Conservation (phyloP, 35 echinoderm and acorn worm genomes). For the Nesometra sesokonis region DNA sequence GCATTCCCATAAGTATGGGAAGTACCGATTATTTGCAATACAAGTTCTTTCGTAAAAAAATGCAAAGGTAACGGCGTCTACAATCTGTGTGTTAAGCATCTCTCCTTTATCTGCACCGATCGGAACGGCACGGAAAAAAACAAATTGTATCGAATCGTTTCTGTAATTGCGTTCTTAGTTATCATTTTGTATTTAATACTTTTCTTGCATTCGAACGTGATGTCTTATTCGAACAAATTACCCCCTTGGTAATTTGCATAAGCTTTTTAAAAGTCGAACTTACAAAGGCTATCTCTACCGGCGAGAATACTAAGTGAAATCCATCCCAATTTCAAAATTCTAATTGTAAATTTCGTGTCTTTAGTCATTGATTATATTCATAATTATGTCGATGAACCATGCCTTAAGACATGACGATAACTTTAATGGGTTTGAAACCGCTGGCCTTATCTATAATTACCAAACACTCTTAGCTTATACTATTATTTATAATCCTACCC, state of each 20-base stretch:
- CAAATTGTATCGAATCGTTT: neutral
- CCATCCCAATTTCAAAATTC: no score
- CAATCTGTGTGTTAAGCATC: neutral
- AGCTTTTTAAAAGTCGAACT: neutral
- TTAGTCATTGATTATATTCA: no score
- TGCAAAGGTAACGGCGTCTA: neutral
- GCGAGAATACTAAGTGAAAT: neutral
- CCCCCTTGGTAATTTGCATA: neutral
- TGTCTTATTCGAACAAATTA: neutral
- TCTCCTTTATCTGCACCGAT: neutral
- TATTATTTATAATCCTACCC: no score
- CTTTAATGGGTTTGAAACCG: no score
- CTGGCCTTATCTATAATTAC: no score
- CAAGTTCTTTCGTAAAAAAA: neutral
- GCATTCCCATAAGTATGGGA: neutral
- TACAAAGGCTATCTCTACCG: neutral
- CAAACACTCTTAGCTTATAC: no score
- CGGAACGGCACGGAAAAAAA: neutral
- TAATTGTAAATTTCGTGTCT: no score
- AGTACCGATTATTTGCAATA: neutral
- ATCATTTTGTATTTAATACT: neutral
- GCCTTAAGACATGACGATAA: no score
- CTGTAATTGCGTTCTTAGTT: neutral
- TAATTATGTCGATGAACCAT: no score
- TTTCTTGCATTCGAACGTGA: neutral